A percentile compares a stretch with the other conserved stretches of the same genome.
Evolutionary conservation across 1,140 invertebrate genomes (phyloP).

Genomic region (Camponotus vicinus): DNA sequence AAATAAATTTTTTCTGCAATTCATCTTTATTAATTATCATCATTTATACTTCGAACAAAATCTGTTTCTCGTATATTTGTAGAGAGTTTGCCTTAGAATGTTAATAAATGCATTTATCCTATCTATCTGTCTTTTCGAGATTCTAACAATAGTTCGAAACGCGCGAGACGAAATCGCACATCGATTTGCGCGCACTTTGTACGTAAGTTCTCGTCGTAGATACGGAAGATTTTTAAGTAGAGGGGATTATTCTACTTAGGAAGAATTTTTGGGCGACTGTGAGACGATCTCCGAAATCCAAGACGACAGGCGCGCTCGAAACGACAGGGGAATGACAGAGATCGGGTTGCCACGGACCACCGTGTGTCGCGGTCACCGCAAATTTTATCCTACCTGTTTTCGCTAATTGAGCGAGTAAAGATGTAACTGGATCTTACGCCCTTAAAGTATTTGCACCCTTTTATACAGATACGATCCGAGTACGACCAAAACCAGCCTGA

Average conservation of each 20-base stretch:
- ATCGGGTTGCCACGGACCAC: constrained; percentile 85
- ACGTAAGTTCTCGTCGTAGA: constrained; percentile 29
- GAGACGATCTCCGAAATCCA: constrained; percentile 82
- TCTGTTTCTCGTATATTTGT: too few species aligned
- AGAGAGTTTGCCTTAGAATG: too few species aligned
- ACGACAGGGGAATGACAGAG: constrained; percentile 80
- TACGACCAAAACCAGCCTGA: neutral
- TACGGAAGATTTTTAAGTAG: constrained; percentile 78
- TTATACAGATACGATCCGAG: constrained; percentile 77
- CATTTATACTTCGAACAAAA: too few species aligned
- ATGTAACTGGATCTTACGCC: constrained; percentile 86
- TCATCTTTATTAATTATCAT: too few species aligned
- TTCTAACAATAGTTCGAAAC: neutral
- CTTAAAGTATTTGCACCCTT: constrained; percentile 84
- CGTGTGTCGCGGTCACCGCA: constrained; percentile 80
- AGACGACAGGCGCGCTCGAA: constrained; percentile 72
- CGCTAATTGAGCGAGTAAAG: constrained; percentile 86
- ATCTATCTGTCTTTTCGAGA: neutral
- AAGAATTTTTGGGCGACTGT: constrained; percentile 77
- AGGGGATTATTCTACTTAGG: constrained; percentile 82
- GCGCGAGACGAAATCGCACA: constrained; percentile 9
- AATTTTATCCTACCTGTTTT: constrained; percentile 86
- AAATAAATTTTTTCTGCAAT: too few species aligned
- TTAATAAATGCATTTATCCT: neutral
- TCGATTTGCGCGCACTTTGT: neutral